Evolutionary conservation across 2,797 vertebrate species (phyloP), one percentile per base, ranked within the genome.

Genomic region (Eutrigla gurnardus): DNA sequence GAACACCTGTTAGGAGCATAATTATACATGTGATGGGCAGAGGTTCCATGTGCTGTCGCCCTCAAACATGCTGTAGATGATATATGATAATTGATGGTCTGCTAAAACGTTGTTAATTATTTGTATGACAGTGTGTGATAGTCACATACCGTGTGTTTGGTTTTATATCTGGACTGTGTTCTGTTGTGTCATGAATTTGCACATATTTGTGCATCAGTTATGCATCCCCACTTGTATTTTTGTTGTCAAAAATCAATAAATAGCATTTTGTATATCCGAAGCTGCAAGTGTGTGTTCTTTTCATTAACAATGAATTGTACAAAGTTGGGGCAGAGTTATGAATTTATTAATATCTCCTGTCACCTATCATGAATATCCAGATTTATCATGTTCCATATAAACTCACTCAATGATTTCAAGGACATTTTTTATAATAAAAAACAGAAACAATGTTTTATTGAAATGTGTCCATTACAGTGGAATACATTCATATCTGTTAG

Each of bases 1-100:
- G 82, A 95, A 94, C 94, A 95, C 91, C 94, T 95, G 94, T 92
- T 93, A 59, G 65, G 32, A 68, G 71, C 33, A n/a, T 94, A 95
- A 95, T 95, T 94, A 95, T 87, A 93, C 86, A 80, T 87, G 62
- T 73, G 84, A 86, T 69, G 70, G 69, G 73, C 78, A 76, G 67
- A 75, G 66, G 69, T 88, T 86, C 83, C 79, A 50, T 70, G 78
- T 70, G 76, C 78, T 81, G 90, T 86, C 64, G 32, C 65, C 70
- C 71, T 67, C 82, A 70, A 86, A 90, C 76, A 77, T 82, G 70
- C 77, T 86, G 80, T 86, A 91, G 89, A 81, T 92, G 92, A 86
- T 63, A 77, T 83, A 65, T 86, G 87, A 93, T 90, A 65, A 86
- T 90, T 87, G 75, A 82, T 49, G 42, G 67, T 80, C 54, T 73